Evolutionary conservation across 2,113 vertebrate genomes (phyloP).

Genomic region (Eretmochelys imbricata): DNA sequence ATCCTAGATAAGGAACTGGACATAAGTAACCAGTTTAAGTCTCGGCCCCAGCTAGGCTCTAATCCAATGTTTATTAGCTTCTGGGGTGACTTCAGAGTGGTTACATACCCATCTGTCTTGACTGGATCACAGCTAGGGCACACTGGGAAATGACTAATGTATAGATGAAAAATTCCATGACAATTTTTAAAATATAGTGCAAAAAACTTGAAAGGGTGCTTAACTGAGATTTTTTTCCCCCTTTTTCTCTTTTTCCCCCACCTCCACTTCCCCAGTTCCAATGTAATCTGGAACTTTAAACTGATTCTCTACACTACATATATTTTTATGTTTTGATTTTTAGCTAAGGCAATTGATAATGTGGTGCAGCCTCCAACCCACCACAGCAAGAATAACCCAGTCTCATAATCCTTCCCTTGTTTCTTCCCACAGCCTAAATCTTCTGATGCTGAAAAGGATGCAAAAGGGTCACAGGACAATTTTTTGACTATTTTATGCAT

Average conservation of each 20-base stretch:
- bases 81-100: slow-evolving; percentile 52
- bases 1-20: not conserved
- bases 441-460: not conserved
- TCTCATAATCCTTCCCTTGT: not conserved
- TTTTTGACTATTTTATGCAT: accelerated
- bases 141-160: slow-evolving; percentile 64
- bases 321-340: not conserved
- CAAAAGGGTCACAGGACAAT: not conserved
- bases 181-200: slow-evolving; percentile 61
- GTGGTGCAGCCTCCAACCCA: not conserved
- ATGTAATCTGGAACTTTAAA: slow-evolving; percentile 23
- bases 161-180: slow-evolving; percentile 50
- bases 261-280: not conserved
- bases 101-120: slow-evolving; percentile 50
- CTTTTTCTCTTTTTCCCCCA: not conserved
- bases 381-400: not conserved
- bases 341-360: not conserved
- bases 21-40: not conserved
- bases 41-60: not conserved
- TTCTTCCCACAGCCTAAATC: not conserved
- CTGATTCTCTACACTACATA: not conserved
- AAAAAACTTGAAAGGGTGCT: slow-evolving; percentile 39
- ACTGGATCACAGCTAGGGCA: slow-evolving; percentile 47
- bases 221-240: not conserved
- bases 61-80: not conserved